A percentile compares a stretch with the other conserved stretches of the same genome.
Conservation (phyloP, 1,140 invertebrate genomes). For the Drosophila miranda region DNA sequence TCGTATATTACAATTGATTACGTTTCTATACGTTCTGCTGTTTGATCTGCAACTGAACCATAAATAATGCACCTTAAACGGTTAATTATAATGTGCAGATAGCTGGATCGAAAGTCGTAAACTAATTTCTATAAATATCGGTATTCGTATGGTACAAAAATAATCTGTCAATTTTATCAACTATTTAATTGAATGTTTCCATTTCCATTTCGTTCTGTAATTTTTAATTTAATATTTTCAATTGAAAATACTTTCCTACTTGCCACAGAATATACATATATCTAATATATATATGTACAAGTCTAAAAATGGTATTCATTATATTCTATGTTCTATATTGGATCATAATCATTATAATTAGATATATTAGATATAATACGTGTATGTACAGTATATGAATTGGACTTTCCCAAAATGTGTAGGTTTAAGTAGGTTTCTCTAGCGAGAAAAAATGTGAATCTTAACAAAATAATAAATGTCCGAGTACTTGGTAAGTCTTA, state of each 20-base stretch:
- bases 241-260: conserved; percentile 25
- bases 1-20: conserved; percentile 54
- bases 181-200: conserved; percentile 26
- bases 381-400: conserved; percentile 29
- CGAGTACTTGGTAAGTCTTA: not conserved
- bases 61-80: conserved; percentile 42
- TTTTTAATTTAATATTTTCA: conserved; percentile 25
- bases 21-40: conserved; percentile 23
- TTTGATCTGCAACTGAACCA: conserved; percentile 43
- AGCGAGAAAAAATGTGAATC: no score
- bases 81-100: conserved; percentile 22
- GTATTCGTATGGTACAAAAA: conserved; percentile 69
- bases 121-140: conserved; percentile 10
- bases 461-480: not conserved
- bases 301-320: conserved; percentile 10
- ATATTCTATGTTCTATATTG: conserved; percentile 16
- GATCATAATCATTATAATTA: conserved; percentile 8
- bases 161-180: conserved; percentile 43
- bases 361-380: conserved; percentile 22
- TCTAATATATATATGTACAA: conserved; percentile 29
- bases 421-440: not conserved
- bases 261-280: conserved; percentile 6
- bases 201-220: conserved; percentile 12
- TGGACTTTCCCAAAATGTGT: conserved; percentile 24
- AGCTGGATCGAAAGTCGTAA: conserved; percentile 16